phyloP scores from a whole-genome alignment of 2,888 invertebrate genomes.

The Meiosimyza platycephala region DNA sequence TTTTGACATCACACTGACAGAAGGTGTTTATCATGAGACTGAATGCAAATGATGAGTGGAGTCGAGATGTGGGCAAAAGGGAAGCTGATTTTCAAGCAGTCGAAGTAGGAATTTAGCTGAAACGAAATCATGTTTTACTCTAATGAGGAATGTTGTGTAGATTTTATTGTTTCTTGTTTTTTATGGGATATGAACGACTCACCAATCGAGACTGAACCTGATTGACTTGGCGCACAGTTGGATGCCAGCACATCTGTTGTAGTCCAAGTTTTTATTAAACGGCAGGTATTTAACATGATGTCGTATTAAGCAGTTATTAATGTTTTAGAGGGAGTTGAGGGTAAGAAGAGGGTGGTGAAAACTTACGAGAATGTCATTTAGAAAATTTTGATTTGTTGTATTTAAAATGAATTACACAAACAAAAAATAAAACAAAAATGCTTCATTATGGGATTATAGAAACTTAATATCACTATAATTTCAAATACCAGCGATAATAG shows the following conservation, averaged over 20 bases:
- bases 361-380: constrained; percentile 1
- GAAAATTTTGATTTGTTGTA: not conserved
- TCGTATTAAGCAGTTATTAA: constrained; percentile 55
- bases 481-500: no score
- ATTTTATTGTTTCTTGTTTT: not conserved
- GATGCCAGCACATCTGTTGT: constrained; percentile 40
- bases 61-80: not conserved
- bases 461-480: no score
- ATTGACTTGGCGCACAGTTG: constrained; percentile 56
- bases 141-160: not conserved
- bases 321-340: constrained; percentile 50
- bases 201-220: constrained; percentile 40
- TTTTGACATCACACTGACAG: constrained; percentile 38
- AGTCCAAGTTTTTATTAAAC: not conserved
- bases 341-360: not conserved
- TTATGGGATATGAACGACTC: not conserved
- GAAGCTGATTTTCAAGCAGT: not conserved
- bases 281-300: constrained; percentile 17
- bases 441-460: no score
- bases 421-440: no score
- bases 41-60: not conserved
- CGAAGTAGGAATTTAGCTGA: no score
- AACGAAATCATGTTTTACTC: no score
- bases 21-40: constrained; percentile 34
- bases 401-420: no score